Evolutionary conservation across 2,888 invertebrate genomes (phyloP).

Genomic region (Amphimallon solstitiale): DNA sequence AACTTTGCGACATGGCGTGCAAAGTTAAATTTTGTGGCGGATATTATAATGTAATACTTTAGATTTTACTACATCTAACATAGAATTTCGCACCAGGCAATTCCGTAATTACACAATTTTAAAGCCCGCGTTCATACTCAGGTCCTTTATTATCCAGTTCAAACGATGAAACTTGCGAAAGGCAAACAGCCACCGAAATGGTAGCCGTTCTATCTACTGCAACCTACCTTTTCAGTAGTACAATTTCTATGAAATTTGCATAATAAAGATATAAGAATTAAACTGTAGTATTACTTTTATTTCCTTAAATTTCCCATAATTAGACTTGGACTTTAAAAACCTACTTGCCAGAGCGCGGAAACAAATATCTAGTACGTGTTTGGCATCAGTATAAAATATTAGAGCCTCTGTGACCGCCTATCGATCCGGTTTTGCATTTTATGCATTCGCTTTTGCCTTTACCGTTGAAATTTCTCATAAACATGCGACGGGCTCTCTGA

Average conservation of each 20-base stretch:
- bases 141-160: conserved; percentile 20
- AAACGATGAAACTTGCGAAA: conserved; percentile 19
- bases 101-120: conserved; percentile 30
- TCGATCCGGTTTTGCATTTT: conserved; percentile 21
- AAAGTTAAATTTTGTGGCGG: no score
- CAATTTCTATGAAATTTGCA: conserved; percentile 14
- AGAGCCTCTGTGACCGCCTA: neutral
- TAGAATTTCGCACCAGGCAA: conserved; percentile 14
- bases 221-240: no score
- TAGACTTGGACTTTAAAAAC: conserved; percentile 12
- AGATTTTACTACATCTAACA: conserved; percentile 19
- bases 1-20: no score
- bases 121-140: conserved; percentile 23
- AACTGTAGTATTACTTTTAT: conserved; percentile 24
- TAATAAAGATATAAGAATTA: conserved; percentile 33
- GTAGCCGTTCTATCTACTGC: conserved; percentile 10
- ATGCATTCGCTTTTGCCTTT: conserved; percentile 19
- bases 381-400: conserved; percentile 5
- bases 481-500: conserved; percentile 11
- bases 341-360: conserved; percentile 21
- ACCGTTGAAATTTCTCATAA: conserved; percentile 12
- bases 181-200: neutral
- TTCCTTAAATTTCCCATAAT: conserved; percentile 23
- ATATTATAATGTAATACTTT: neutral
- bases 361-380: conserved; percentile 24